Conservation (phyloP, 2,888 invertebrate genomes). For the Zelleria hepariella region DNA sequence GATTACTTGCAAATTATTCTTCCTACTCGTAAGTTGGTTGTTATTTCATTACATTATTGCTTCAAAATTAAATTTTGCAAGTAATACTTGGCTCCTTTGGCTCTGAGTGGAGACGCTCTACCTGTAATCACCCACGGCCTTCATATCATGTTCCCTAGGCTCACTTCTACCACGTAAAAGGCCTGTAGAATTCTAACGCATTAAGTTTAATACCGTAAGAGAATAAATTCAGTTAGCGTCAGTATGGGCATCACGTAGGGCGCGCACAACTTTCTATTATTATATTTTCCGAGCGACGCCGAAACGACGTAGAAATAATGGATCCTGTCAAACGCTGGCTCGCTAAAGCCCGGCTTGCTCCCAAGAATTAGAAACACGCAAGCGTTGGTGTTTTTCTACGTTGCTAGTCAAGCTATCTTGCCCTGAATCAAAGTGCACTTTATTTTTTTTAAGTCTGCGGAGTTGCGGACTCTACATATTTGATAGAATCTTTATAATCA, state of each 20-base stretch:
- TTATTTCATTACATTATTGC: too few relatives aligned
- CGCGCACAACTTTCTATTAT: neutral
- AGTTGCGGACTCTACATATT: too few relatives aligned
- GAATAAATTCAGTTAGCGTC: neutral
- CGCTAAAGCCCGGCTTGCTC: neutral
- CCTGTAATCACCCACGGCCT: too few relatives aligned
- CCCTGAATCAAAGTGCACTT: neutral
- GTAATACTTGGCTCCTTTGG: too few relatives aligned
- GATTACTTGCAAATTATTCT: too few relatives aligned
- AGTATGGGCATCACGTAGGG: neutral
- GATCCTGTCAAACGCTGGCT: neutral
- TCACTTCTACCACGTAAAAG: too few relatives aligned
- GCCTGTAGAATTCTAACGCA: neutral
- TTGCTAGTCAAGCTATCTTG: neutral
- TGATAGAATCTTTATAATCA: too few relatives aligned
- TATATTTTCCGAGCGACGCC: neutral
- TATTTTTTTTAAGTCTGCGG: neutral
- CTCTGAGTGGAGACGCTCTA: too few relatives aligned
- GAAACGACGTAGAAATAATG: conserved; percentile 1
- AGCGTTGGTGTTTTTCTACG: neutral
- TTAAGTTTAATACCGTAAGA: neutral
- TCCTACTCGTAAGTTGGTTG: too few relatives aligned
- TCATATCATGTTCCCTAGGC: too few relatives aligned
- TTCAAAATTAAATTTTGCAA: too few relatives aligned
- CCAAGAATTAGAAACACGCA: neutral